Evolutionary conservation across 2,113 vertebrate genomes (phyloP).

Genomic region (Geococcyx californianus): DNA sequence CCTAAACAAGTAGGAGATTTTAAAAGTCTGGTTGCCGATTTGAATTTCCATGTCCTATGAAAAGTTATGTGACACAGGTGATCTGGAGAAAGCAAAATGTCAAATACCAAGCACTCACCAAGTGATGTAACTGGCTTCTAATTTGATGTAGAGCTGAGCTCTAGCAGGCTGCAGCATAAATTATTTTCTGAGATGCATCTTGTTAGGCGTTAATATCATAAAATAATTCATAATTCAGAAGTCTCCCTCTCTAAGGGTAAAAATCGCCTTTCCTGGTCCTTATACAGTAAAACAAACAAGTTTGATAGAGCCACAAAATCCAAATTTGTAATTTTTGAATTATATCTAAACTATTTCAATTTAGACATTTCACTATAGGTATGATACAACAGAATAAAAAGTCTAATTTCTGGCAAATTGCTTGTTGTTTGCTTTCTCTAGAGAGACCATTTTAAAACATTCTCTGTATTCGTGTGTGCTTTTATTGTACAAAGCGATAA

Average conservation of each 20-base stretch:
- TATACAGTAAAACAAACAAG: background rate
- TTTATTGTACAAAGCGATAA: background rate
- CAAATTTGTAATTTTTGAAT: background rate
- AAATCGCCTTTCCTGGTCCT: background rate
- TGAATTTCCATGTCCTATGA: background rate
- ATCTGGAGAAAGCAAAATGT: conserved; percentile 31
- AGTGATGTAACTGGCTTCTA: background rate
- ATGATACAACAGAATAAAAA: background rate
- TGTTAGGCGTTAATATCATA: background rate
- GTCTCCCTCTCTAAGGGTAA: background rate
- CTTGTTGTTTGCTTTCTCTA: background rate
- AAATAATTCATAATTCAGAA: background rate
- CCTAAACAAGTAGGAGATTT: conserved; percentile 14
- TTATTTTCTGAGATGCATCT: background rate
- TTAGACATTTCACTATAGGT: background rate
- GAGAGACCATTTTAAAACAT: background rate
- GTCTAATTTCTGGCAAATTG: background rate
- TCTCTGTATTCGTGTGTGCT: background rate
- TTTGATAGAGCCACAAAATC: background rate
- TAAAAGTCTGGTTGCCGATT: conserved; percentile 22
- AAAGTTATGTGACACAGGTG: background rate
- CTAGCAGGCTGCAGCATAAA: background rate
- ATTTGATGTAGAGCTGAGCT: background rate
- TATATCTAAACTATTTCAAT: background rate
- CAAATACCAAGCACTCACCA: background rate